Conservation (phyloP, 2,113 vertebrate genomes). For the Paraplagusia blochii region DNA sequence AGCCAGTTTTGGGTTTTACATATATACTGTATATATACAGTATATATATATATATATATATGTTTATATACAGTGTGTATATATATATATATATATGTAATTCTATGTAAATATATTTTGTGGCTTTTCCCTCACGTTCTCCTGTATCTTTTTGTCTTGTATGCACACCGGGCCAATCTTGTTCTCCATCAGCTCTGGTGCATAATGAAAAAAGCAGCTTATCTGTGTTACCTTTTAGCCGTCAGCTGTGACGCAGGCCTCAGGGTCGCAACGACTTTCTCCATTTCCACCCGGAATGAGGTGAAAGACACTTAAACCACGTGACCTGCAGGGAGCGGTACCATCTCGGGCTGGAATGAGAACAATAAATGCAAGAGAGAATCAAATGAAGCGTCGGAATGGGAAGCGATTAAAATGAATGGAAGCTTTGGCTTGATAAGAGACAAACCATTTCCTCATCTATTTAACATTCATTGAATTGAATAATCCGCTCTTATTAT, state of each 20-base stretch:
- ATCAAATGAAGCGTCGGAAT: slow-evolving; percentile 91
- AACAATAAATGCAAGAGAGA: slow-evolving; percentile 65
- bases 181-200: slow-evolving; percentile 62
- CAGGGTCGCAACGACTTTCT: slow-evolving; percentile 70
- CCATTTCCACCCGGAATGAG: slow-evolving; percentile 57
- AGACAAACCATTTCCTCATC: slow-evolving; percentile 81
- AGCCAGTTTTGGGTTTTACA: too few species aligned
- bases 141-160: slow-evolving; percentile 59
- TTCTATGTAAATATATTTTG: not conserved
- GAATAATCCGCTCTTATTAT: slow-evolving; percentile 99
- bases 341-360: slow-evolving; percentile 49
- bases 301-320: slow-evolving; percentile 66
- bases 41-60: too few species aligned
- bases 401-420: slow-evolving; percentile 93
- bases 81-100: too few species aligned
- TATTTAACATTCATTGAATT: slow-evolving; percentile 99
- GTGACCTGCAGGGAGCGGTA: slow-evolving; percentile 55
- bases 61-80: too few species aligned
- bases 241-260: slow-evolving; percentile 70
- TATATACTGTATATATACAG: too few species aligned
- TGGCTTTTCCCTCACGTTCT: slow-evolving; percentile 62
- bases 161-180: slow-evolving; percentile 65
- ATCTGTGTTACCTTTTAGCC: slow-evolving; percentile 10
- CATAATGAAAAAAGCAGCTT: slow-evolving; percentile 66
- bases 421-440: slow-evolving; percentile 91